Base-by-base conservation (phyloP, 2,113 vertebrate genomes). In the Ornithorhynchus anatinus region DNA sequence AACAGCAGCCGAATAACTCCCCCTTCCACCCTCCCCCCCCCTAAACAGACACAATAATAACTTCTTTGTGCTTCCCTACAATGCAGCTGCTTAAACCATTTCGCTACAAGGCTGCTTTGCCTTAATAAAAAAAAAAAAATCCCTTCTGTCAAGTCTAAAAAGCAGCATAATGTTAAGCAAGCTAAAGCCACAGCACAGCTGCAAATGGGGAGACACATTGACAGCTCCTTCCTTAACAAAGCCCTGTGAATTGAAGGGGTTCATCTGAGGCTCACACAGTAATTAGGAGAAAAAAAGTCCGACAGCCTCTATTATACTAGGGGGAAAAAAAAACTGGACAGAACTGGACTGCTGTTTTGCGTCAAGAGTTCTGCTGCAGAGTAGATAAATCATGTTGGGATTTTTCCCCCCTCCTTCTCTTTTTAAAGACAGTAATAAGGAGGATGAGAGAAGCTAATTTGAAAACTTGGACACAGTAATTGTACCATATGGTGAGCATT, bases 401-500 rank as follows among this genome's bases (percentile, higher is more conserved):
- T 90, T 88, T 92, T 91, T 90, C 89, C 91, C n/a, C n/a, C n/a
- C n/a, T n/a, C n/a, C n/a, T n/a, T 90, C 92, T 90, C 91, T 90
- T 93, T 93, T 92, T 94, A 94, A 93, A 92, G 91, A 94, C 93
- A 94, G 94, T 95, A 96, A 94, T 94, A 93, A 95, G 94, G 93
- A 92, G 93, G 92, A 94, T 95, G 95, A 94, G 93, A 93, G 90
- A 94, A 92, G 91, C 92, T 95, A 93, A 95, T 97, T 95, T 96
- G 94, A 95, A 95, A 95, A 96, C 93, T 92, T 90, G 95, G 94
- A 94, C 94, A 91, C 93, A 92, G 95, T 94, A 95, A 96, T 94
- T 90, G 91, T 93, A 96, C 95, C 97, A 98, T 98, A 98, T 97
- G 96, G 96, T 93, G 93, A 93, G 93, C 94, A 96, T 98, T 98